These are phyloP conservation scores for Spilosoma lubricipeda DNA, from an alignment of 2,888 invertebrate species.

Conservation along the genomic window DNA sequence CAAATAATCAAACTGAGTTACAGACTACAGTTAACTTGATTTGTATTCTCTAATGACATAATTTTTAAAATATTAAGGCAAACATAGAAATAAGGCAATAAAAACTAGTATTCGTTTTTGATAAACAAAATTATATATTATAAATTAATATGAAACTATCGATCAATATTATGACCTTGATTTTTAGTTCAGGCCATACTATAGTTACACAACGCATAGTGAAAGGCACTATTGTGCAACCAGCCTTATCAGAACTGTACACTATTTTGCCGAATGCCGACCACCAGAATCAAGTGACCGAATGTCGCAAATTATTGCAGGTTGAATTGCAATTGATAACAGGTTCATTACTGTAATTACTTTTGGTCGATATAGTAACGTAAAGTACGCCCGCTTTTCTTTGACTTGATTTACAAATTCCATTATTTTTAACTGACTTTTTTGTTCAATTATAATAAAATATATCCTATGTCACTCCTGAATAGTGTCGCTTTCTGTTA, in stretches of 20 bases:
- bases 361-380: constrained; percentile 17
- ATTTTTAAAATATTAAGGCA: neutral
- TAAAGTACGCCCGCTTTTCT: neutral
- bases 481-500: no score
- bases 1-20: no score
- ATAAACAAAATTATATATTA: neutral
- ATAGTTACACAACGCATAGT: constrained; percentile 61
- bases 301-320: constrained; percentile 43
- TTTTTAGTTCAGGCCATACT: constrained; percentile 51
- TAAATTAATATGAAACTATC: constrained; percentile 15
- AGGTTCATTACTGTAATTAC: constrained; percentile 37
- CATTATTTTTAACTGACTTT: no score
- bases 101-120: neutral
- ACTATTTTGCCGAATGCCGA: constrained; percentile 44
- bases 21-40: no score
- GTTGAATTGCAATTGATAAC: constrained; percentile 43
- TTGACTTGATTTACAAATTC: no score
- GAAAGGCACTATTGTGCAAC: constrained; percentile 71
- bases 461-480: no score
- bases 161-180: constrained; percentile 56
- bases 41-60: no score
- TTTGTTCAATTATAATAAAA: no score
- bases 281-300: constrained; percentile 31
- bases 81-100: neutral
- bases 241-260: constrained; percentile 57